phyloP scores from a whole-genome alignment of 2,888 invertebrate species.

The Plutella xylostella region DNA sequence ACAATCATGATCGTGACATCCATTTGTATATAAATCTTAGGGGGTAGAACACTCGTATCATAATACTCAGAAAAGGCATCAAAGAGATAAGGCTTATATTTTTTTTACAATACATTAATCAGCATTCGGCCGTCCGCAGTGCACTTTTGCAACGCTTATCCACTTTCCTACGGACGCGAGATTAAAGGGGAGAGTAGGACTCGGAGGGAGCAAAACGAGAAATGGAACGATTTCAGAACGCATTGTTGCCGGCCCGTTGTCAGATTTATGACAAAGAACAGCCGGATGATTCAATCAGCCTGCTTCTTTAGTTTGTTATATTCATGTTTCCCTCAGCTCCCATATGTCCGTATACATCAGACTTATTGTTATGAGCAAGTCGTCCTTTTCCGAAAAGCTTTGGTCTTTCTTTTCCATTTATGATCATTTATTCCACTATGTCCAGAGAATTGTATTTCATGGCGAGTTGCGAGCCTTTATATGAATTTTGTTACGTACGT shows the following conservation, averaged over 20 bases:
- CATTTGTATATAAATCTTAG: too few species aligned
- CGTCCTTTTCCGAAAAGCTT: constrained; percentile 29
- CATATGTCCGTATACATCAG: constrained; percentile 33
- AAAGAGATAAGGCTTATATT: too few species aligned
- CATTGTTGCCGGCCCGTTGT: constrained; percentile 66
- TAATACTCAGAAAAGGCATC: too few species aligned
- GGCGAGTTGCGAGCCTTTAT: background rate
- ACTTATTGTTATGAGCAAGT: constrained; percentile 53
- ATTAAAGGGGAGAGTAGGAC: constrained; percentile 68
- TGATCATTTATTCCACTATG: constrained; percentile 2
- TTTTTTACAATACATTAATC: constrained; percentile 35
- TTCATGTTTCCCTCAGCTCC: constrained; percentile 46
- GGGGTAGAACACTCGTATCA: too few species aligned
- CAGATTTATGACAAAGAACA: constrained; percentile 70
- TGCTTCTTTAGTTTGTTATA: constrained; percentile 68
- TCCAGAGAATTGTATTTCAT: constrained; percentile 2
- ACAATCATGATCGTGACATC: too few species aligned
- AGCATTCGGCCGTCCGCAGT: constrained; percentile 33
- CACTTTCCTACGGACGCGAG: constrained; percentile 67
- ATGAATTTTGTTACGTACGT: background rate
- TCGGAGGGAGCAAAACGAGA: constrained; percentile 71
- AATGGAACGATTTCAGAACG: constrained; percentile 68
- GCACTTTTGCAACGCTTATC: constrained; percentile 65
- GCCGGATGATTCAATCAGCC: constrained; percentile 68
- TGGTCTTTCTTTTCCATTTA: constrained; percentile 5